These are phyloP conservation scores for Buceros bicornis DNA, from an alignment of 2,797 vertebrate species.

Conservation along the genomic window DNA sequence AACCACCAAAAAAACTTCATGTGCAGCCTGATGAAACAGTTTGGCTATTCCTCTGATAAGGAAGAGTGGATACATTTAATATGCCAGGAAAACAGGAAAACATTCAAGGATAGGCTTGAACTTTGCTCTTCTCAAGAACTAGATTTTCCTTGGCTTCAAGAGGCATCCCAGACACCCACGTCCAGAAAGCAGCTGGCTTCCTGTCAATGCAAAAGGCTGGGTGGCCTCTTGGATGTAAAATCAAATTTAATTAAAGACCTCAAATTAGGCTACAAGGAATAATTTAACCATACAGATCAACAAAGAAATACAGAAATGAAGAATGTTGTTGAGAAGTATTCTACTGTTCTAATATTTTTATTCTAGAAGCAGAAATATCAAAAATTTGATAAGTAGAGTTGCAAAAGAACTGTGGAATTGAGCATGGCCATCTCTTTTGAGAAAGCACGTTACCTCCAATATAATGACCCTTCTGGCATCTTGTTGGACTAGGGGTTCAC, in stretches of 20 bases:
- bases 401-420: neutral
- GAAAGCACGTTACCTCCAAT: neutral
- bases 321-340: neutral
- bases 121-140: neutral
- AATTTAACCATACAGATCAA: neutral
- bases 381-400: neutral
- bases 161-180: neutral
- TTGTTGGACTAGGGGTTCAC: neutral
- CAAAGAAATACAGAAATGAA: neutral
- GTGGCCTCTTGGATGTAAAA: slow-evolving; percentile 22
- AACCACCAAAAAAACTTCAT: neutral
- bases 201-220: neutral
- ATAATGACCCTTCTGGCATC: slow-evolving; percentile 9
- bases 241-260: neutral
- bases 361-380: neutral
- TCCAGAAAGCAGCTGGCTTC: slow-evolving; percentile 10
- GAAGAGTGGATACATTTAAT: neutral
- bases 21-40: neutral
- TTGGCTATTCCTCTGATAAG: neutral
- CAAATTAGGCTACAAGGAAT: neutral
- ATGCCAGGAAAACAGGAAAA: neutral
- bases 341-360: neutral
- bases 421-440: neutral
- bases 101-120: slow-evolving; percentile 2
- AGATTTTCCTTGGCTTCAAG: slow-evolving; percentile 19